Conservation (phyloP, 2,113 vertebrate genomes). For the Hydrochoerus hydrochaeris region DNA sequence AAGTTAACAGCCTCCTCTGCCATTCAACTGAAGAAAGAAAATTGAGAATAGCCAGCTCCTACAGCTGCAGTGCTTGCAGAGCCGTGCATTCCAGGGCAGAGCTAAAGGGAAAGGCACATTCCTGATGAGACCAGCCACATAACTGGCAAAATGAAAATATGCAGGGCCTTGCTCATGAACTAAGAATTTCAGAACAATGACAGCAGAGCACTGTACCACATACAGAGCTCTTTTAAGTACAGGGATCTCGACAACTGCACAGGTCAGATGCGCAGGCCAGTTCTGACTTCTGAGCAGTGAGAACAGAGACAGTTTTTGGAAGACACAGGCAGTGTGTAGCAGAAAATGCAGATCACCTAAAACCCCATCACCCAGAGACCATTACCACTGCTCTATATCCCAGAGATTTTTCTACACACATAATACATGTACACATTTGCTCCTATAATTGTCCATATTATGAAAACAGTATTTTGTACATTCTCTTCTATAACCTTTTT, state of each 20-base stretch:
- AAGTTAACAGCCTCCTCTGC: not conserved
- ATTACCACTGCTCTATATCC: not conserved
- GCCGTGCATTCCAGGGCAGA: not conserved
- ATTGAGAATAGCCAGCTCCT: not conserved
- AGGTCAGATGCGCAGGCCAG: not conserved
- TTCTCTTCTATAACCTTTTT: not conserved
- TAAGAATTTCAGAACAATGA: not conserved
- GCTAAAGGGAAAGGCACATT: not conserved
- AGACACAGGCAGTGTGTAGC: not conserved
- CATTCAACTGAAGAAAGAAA: not conserved
- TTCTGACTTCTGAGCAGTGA: not conserved
- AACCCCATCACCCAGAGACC: not conserved
- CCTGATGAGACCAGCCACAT: not conserved
- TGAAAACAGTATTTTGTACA: not conserved
- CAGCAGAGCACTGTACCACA: not conserved
- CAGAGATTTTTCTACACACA: not conserved
- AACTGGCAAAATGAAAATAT: not conserved
- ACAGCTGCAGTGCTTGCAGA: not conserved
- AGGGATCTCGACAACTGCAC: not conserved
- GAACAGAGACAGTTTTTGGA: not conserved
- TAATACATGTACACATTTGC: not conserved
- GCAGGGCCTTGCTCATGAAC: not conserved
- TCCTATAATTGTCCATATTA: not conserved
- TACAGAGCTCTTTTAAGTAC: not conserved
- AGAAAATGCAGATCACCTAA: not conserved